A percentile compares a stretch with the other conserved stretches of the same genome.
These are phyloP conservation scores for Troglohyphantes excavatus DNA, from an alignment of 2,888 invertebrate genomes.

Conservation along the genomic window DNA sequence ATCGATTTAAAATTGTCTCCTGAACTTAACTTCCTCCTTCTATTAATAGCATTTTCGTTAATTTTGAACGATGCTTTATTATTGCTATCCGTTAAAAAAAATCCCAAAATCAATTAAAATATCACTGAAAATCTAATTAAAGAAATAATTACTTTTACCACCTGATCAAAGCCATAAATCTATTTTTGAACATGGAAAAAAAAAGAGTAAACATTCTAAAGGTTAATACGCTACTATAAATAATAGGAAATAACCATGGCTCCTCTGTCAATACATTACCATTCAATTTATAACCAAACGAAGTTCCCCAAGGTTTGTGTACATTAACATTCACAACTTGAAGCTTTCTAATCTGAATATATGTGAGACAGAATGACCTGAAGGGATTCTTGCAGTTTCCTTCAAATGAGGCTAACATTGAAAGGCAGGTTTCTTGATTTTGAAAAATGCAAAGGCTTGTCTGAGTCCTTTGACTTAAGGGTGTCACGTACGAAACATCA, in stretches of 20 bases:
- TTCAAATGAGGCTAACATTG: no score
- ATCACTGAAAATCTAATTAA: neutral
- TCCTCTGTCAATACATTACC: neutral
- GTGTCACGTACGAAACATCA: no score
- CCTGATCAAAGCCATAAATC: no score
- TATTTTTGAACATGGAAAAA: neutral
- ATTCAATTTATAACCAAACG: neutral
- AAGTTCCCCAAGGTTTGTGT: neutral
- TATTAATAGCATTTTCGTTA: neutral
- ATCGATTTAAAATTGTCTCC: no score
- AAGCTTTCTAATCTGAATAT: neutral
- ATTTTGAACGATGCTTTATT: neutral
- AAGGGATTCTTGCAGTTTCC: no score
- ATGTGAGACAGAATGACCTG: no score
- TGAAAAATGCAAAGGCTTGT: no score
- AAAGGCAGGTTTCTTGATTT: no score
- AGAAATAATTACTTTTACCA: no score
- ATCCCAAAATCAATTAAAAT: neutral
- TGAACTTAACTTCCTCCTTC: neutral
- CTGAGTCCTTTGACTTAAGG: no score
- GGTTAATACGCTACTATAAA: neutral
- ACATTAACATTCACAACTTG: slow-evolving; percentile 5
- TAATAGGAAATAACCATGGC: neutral
- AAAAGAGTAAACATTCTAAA: neutral
- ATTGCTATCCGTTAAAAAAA: neutral